Evolutionary conservation across 2,888 invertebrate genomes (phyloP).

Genomic region (Temnothorax unifasciatus): DNA sequence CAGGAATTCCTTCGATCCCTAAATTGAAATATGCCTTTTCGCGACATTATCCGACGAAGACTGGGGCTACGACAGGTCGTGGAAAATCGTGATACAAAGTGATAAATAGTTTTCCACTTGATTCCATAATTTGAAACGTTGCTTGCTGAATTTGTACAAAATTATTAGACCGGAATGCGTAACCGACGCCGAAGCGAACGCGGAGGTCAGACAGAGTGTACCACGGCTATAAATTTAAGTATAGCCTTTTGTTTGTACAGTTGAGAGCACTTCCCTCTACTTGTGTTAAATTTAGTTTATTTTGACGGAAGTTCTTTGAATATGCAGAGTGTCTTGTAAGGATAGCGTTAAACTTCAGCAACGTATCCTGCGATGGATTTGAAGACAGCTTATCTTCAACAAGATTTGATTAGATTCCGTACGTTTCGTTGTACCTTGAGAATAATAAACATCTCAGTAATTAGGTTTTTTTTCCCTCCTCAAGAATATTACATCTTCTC

Average conservation of each 20-base stretch:
- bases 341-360: slow-evolving; percentile 27
- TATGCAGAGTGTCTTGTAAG: slow-evolving; percentile 29
- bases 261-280: slow-evolving; percentile 25
- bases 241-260: slow-evolving; percentile 41
- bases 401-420: slow-evolving; percentile 36
- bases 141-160: slow-evolving; percentile 56
- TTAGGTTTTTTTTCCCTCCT: too few species aligned
- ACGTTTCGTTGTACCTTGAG: slow-evolving; percentile 22
- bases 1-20: slow-evolving; percentile 39
- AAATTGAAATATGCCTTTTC: slow-evolving; percentile 42
- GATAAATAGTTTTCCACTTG: slow-evolving; percentile 64
- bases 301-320: slow-evolving; percentile 46
- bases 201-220: slow-evolving; percentile 7
- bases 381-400: not conserved
- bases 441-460: slow-evolving; percentile 24
- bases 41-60: slow-evolving; percentile 24
- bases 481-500: too few species aligned
- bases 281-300: slow-evolving; percentile 46
- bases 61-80: slow-evolving; percentile 49
- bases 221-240: slow-evolving; percentile 45
- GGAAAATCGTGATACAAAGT: slow-evolving; percentile 47
- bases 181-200: slow-evolving; percentile 5
- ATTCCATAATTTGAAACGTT: slow-evolving; percentile 72
- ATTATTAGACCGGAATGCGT: slow-evolving; percentile 61
- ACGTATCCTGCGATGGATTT: not conserved